A percentile compares a stretch with the other conserved stretches of the same genome.
Conservation (phyloP, 2,888 invertebrate genomes). For the Bruchidius siliquastri region DNA sequence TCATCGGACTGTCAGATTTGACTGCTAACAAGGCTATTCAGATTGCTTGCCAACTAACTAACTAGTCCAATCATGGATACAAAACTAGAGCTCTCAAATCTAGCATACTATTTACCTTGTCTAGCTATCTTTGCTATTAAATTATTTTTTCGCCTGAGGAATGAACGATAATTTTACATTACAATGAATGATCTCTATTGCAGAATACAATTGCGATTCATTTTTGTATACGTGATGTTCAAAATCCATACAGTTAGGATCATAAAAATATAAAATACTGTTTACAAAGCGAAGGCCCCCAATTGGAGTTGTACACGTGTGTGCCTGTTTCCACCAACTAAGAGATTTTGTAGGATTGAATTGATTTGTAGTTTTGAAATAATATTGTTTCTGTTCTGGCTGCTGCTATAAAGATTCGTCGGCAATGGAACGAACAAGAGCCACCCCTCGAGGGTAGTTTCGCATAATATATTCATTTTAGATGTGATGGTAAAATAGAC, state of each 20-base stretch:
- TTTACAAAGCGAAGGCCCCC: background rate
- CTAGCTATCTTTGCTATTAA: too few relatives aligned
- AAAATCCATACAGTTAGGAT: background rate
- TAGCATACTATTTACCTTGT: too few relatives aligned
- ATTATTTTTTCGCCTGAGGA: too few relatives aligned
- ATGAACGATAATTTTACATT: background rate
- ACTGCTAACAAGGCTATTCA: too few relatives aligned
- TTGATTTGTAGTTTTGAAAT: constrained; percentile 48
- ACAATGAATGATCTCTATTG: background rate
- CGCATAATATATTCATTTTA: constrained; percentile 28
- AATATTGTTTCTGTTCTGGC: constrained; percentile 38
- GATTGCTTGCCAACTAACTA: too few relatives aligned
- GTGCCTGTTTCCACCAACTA: constrained; percentile 10
- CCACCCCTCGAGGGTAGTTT: constrained; percentile 29
- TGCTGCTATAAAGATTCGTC: constrained; percentile 21
- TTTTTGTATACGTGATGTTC: background rate
- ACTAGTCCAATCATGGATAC: too few relatives aligned
- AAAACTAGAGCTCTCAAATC: too few relatives aligned
- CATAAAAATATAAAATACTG: background rate
- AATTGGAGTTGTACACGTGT: background rate
- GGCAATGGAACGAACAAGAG: constrained; percentile 22
- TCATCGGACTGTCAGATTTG: too few relatives aligned
- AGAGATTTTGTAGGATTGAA: constrained; percentile 45
- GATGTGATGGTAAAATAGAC: constrained; percentile 15
- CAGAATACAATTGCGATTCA: background rate